Conservation (phyloP, 2,797 vertebrate genomes). For the Rhinogobio ventralis region DNA sequence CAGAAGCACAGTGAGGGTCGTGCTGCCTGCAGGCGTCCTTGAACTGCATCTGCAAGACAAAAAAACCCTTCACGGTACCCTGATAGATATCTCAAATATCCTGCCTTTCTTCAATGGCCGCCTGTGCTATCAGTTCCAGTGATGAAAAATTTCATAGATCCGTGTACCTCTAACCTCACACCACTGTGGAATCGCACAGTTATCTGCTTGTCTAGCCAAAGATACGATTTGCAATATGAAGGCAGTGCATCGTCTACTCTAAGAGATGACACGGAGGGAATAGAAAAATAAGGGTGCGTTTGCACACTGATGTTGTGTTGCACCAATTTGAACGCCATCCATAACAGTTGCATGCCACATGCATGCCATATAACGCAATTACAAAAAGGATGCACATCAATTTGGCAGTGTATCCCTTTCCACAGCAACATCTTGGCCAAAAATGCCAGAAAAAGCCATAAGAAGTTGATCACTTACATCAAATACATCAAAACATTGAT, state of each 20-base stretch:
- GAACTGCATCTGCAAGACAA: conserved; percentile 90
- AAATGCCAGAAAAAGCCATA: neutral
- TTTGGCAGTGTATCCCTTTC: neutral
- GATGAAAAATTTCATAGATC: conserved; percentile 85
- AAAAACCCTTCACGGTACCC: conserved; percentile 78
- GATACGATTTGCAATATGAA: conserved; percentile 22
- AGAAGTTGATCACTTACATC: neutral
- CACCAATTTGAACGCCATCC: conserved; percentile 4
- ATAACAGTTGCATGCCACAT: conserved; percentile 18
- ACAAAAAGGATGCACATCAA: neutral
- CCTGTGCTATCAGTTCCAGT: conserved; percentile 62
- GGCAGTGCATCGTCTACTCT: neutral
- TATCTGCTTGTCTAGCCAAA: conserved; percentile 41
- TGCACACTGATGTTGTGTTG: conserved; percentile 25
- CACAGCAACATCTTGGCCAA: neutral
- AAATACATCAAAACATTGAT: neutral
- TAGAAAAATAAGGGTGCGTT: neutral
- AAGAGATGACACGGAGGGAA: neutral
- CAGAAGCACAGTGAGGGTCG: conserved; percentile 88
- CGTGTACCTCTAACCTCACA: conserved; percentile 81
- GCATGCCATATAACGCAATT: neutral
- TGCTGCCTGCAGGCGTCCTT: conserved; percentile 88
- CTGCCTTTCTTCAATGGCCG: conserved; percentile 46
- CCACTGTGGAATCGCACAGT: conserved; percentile 13
- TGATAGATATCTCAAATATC: conserved; percentile 89